A percentile compares a stretch with the other conserved stretches of the same genome.
These are phyloP conservation scores for Glaucidium brasilianum DNA, from an alignment of 2,113 vertebrate genomes.

Conservation along the genomic window DNA sequence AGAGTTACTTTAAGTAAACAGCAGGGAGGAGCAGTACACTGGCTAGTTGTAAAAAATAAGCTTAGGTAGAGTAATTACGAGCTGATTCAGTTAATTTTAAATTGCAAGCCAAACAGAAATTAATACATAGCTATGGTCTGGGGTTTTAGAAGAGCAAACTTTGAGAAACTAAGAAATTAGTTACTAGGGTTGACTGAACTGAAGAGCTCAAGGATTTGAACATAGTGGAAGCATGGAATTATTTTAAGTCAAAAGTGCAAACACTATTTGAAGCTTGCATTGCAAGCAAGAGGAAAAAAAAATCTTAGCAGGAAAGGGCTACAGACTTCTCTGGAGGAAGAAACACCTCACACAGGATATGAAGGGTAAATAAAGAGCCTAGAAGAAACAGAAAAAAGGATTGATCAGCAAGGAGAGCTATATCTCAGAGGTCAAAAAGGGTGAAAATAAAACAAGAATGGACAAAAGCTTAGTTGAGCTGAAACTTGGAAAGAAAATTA, in stretches of 20 bases:
- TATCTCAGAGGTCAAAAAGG: constrained; percentile 7
- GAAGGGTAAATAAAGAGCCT: background rate
- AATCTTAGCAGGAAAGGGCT: background rate
- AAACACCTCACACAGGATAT: background rate
- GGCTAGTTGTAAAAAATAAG: background rate
- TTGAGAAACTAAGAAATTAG: background rate
- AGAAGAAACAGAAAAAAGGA: background rate
- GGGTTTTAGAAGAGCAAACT: background rate
- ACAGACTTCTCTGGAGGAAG: background rate
- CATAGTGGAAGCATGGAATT: background rate
- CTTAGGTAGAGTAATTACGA: background rate
- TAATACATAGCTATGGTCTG: background rate
- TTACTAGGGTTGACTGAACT: background rate
- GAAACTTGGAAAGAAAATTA: constrained; percentile 10
- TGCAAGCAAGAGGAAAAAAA: background rate
- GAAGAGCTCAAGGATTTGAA: background rate
- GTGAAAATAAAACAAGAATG: background rate
- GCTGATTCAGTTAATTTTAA: background rate
- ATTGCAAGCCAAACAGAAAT: background rate
- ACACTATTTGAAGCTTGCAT: background rate
- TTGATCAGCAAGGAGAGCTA: constrained; percentile 16
- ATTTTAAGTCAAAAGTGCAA: constrained; percentile 5
- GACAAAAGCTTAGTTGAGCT: background rate
- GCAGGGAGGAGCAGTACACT: background rate
- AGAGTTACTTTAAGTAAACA: background rate